Base-by-base conservation (phyloP, 2,888 invertebrate genomes). In the Trichogramma evanescens region DNA sequence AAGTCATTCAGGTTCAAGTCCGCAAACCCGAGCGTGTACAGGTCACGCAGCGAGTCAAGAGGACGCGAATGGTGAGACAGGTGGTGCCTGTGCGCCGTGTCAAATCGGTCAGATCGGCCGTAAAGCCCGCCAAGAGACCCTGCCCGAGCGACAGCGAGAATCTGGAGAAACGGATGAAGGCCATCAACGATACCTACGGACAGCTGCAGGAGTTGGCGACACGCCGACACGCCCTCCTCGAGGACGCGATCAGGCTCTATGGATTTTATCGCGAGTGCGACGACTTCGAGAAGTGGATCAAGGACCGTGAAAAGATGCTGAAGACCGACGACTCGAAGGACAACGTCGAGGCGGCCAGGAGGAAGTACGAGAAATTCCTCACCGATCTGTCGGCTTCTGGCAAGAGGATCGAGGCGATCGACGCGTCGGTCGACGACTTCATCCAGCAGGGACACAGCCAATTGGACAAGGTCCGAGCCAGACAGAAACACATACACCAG, bases 241-340 rank as follows among this genome's bases (percentile, higher is more conserved):
- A 94, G 68, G 97, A 97, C 74, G 91, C 96, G 0, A 93, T 95
- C 69, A 86, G 92, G 68, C 80, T 97, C 60, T 96, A 91, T 79
- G 89, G 89, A 57, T 96, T 98, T 82, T 95, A 93, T 80, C 86
- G 92, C 7, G 97, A 98, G 74, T 98, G 98, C 78, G 96, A 97
- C 71, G 95, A 95, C 79, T 96, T 99, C 75, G 96, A 97, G 78
- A 88, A 88, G 69, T 99, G 98, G 97, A 95, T 97, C 79, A 90
- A 89, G 70, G 97, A 97, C 66, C 95, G 95, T 78, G 95, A 96
- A 75, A 88, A 89, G 72, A 84, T 95, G 81, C 81, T 95, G 58
- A 81, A 89, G 50, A 83, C 89, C 4, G 91, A 93, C 54, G 95
- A 95, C 64, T 85, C 88, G 0, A 85, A 86, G 9, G 95, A 96